Base-by-base conservation (phyloP, 2,113 vertebrate species). In the Crypturellus undulatus region DNA sequence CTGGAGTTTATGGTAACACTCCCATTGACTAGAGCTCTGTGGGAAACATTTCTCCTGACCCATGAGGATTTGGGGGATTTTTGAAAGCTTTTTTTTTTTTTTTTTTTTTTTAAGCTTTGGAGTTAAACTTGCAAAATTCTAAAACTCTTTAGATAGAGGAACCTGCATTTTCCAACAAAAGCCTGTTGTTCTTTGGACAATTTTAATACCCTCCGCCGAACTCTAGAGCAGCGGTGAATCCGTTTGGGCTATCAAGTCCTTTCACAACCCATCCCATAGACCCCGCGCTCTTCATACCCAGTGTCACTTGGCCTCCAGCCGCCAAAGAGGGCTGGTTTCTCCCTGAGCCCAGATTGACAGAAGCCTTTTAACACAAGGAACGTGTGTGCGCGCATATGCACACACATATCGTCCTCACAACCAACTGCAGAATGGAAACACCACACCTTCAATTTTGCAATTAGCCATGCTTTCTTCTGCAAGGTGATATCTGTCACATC, bases 1-100 rank as follows among this genome's bases (percentile, higher is more conserved):
- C 58, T 28, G 58, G 90, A 94, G 82, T 93, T 94, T 93, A 92
- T 56, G 51, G 64, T 95, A 96, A 95, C 26, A n/a, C 87, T 94
- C 82, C 56, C 88, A 86, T 91, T 89, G 90, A 96, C 92, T 72
- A 38, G 40, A 90, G 65, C 36, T 72, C 26, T 65, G 83, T 94
- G 94, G 92, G 92, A 97, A 95, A 69, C 40, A 4, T 25, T 47
- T 38, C 65, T 47, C 4, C 58, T 64, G 63, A 71, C 73, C 62
- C 80, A 84, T 7, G 83, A 89, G 76, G 86, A 86, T 52, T 79
- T 85, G 19, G 32, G 32, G 65, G 70, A 92, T 92, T 81, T 56
- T 92, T 86, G 77, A 76, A 89, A 91, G 73, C 3, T 69, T 88
- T 84, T 70, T 38, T 38, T 38, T 38, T 38, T 38, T 38, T 38